phyloP scores from a whole-genome alignment of 2,113 vertebrate species.

The Rhinogobius similis region DNA sequence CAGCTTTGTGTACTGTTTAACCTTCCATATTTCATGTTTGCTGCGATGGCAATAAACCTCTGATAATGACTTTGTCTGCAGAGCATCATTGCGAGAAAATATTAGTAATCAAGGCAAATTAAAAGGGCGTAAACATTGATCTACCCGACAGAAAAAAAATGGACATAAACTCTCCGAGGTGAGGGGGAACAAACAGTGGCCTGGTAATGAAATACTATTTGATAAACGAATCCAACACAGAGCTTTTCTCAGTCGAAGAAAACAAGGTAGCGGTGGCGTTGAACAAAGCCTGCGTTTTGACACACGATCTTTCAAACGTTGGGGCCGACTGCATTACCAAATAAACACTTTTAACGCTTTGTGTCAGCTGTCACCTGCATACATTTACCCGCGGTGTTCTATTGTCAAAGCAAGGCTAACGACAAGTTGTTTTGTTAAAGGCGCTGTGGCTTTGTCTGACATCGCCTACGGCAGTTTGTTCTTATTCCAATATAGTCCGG shows the following conservation, averaged over 20 bases:
- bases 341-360: not conserved
- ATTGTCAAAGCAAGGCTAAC: not conserved
- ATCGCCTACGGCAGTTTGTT: not conserved
- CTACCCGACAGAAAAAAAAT: conserved; percentile 5
- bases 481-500: not conserved
- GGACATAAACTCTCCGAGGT: not conserved
- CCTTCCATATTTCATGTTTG: conserved; percentile 52
- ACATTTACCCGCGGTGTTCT: not conserved
- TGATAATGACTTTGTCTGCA: conserved; percentile 35
- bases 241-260: not conserved
- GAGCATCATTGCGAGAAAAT: conserved; percentile 12
- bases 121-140: conserved; percentile 8
- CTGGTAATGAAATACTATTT: not conserved
- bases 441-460: not conserved
- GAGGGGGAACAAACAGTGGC: not conserved
- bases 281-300: not conserved
- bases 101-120: conserved; percentile 33
- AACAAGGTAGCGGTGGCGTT: not conserved
- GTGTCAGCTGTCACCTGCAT: conserved; percentile 2
- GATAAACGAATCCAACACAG: not conserved
- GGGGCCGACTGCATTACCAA: not conserved
- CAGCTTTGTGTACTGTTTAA: conserved; percentile 45
- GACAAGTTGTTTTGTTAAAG: not conserved
- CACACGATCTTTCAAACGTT: not conserved
- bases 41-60: conserved; percentile 36